Percentiles rank a stretch among this genome's conserved stretches.
These are phyloP conservation scores for Petrophora chlorosata DNA, from an alignment of 2,888 invertebrate genomes.

Conservation along the genomic window DNA sequence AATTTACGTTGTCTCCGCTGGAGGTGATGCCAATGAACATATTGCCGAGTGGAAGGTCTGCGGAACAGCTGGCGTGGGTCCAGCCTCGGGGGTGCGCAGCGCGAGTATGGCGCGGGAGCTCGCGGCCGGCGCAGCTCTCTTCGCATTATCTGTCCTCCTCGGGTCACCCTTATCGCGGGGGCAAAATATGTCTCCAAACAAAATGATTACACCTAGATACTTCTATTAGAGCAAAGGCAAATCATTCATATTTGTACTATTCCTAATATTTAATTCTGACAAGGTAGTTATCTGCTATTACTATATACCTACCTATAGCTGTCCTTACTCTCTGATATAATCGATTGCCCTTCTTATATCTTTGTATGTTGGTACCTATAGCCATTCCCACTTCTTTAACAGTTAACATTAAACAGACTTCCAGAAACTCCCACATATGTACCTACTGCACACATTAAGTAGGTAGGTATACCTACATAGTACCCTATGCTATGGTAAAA, in stretches of 20 bases:
- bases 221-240: conserved; percentile 34
- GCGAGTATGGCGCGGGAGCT: conserved; percentile 42
- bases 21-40: conserved; percentile 82
- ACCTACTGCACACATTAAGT: no score
- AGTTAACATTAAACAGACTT: no score
- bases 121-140: conserved; percentile 45
- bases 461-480: no score
- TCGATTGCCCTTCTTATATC: no score
- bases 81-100: conserved; percentile 48
- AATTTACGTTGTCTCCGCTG: conserved; percentile 78
- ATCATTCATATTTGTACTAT: conserved; percentile 12
- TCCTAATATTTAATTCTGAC: no score
- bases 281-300: no score
- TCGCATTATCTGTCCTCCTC: conserved; percentile 56
- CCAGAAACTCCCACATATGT: no score
- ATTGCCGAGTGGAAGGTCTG: conserved; percentile 52
- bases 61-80: conserved; percentile 40
- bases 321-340: no score
- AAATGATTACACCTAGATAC: conserved; percentile 31
- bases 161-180: conserved; percentile 72
- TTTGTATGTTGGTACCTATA: no score
- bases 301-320: no score
- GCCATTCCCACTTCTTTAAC: no score
- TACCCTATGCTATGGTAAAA: no score
- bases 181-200: conserved; percentile 64